phyloP scores from a whole-genome alignment of 2,113 vertebrate genomes.

The Lophotis ruficrista region DNA sequence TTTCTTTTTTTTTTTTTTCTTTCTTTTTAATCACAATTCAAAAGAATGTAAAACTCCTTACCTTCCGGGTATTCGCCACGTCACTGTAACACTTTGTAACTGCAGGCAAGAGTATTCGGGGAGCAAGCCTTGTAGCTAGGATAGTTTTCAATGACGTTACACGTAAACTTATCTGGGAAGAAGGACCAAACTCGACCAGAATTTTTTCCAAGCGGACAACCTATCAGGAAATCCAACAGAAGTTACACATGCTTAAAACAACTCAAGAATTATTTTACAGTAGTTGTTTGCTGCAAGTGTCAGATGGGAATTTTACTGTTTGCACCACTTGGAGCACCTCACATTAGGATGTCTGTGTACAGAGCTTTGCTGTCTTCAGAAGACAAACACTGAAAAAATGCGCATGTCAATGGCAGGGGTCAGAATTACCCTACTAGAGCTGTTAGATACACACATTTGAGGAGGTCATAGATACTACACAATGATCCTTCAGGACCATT shows the following conservation, averaged over 20 bases:
- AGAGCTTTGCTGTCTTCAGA: background rate
- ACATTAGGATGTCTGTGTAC: background rate
- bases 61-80: constrained; percentile 80
- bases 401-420: fast-evolving
- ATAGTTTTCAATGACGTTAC: constrained; percentile 82
- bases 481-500: background rate
- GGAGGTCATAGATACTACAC: background rate
- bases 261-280: background rate
- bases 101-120: constrained; percentile 88
- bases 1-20: background rate
- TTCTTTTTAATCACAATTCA: background rate
- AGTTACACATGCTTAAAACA: background rate
- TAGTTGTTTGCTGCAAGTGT: background rate
- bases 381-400: background rate
- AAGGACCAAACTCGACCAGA: constrained; percentile 69
- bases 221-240: constrained; percentile 61
- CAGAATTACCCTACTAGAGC: background rate
- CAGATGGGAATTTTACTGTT: background rate
- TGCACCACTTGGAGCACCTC: background rate
- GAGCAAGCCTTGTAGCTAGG: constrained; percentile 84
- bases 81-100: constrained; percentile 80
- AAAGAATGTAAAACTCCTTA: constrained; percentile 30
- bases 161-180: constrained; percentile 78
- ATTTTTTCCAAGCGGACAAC: constrained; percentile 83
- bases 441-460: background rate